These are phyloP conservation scores for Hoplodrina blanda DNA, from an alignment of 2,888 invertebrate genomes.

Conservation along the genomic window DNA sequence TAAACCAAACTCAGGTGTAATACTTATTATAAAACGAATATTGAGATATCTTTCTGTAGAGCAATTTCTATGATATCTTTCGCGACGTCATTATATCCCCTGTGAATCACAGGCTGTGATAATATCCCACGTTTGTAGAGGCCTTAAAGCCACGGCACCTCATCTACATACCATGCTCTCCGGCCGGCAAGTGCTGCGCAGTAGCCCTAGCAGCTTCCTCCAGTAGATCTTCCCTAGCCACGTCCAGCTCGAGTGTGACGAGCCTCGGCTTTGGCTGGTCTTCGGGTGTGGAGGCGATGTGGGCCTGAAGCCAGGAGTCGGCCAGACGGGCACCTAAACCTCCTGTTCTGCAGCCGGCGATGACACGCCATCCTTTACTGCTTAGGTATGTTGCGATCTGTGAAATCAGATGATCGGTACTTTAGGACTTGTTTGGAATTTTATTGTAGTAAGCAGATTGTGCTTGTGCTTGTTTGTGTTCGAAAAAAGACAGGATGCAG, in stretches of 20 bases:
- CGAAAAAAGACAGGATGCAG: neutral
- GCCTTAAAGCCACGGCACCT: neutral
- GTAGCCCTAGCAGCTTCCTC: conserved; percentile 95
- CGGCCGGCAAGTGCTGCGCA: conserved; percentile 95
- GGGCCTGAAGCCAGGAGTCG: conserved; percentile 90
- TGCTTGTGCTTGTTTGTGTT: neutral
- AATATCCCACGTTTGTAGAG: too few relatives aligned
- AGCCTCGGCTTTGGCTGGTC: conserved; percentile 89
- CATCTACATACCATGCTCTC: conserved; percentile 92
- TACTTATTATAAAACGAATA: too few relatives aligned
- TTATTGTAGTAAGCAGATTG: neutral
- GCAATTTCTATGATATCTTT: too few relatives aligned
- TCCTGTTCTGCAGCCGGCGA: conserved; percentile 93
- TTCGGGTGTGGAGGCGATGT: conserved; percentile 87
- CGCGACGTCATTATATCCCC: too few relatives aligned
- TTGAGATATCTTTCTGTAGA: too few relatives aligned
- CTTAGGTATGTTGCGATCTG: conserved; percentile 93
- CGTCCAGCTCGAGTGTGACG: conserved; percentile 94
- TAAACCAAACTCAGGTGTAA: too few relatives aligned
- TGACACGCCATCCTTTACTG: conserved; percentile 94
- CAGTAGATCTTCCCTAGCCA: conserved; percentile 94
- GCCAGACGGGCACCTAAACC: conserved; percentile 91
- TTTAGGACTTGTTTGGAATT: neutral
- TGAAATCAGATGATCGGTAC: neutral
- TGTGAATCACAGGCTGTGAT: too few relatives aligned